Conservation (phyloP, 2,888 invertebrate species). For the Pristionchus mayeri region DNA sequence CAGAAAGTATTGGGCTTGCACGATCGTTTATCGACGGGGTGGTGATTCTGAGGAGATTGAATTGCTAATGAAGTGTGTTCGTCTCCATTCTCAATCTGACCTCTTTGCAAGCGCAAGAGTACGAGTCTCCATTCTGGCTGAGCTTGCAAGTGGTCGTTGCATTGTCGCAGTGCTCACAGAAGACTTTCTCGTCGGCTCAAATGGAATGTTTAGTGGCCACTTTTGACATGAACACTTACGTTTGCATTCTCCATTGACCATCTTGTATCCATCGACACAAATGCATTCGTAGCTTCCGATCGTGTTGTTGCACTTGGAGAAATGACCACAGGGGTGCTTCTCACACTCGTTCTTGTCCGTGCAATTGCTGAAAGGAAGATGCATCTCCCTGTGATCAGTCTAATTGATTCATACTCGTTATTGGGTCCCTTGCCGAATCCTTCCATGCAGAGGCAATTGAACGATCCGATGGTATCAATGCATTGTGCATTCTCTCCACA, state of each 20-base stretch:
- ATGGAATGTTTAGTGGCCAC: neutral
- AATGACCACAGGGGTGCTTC: neutral
- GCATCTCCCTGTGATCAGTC: neutral
- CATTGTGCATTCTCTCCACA: conserved; percentile 45
- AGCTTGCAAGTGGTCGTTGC: conserved; percentile 30
- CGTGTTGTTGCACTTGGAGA: conserved; percentile 27
- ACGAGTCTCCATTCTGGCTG: neutral
- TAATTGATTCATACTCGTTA: neutral
- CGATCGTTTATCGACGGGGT: neutral
- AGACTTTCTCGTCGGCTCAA: conserved; percentile 16
- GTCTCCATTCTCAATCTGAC: neutral
- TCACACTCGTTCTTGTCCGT: conserved; percentile 28
- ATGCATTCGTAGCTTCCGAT: conserved; percentile 22
- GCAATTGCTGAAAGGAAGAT: conserved; percentile 1
- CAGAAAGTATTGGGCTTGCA: conserved; percentile 42
- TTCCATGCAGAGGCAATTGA: conserved; percentile 33
- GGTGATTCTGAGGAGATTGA: neutral
- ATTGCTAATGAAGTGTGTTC: neutral
- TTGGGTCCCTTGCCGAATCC: neutral
- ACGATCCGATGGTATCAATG: conserved; percentile 21
- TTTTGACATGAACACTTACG: neutral
- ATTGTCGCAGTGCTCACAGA: conserved; percentile 40
- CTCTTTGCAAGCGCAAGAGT: conserved; percentile 16
- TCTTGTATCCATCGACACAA: conserved; percentile 25
- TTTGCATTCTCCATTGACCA: conserved; percentile 7